Evolutionary conservation across 2,797 vertebrate genomes (phyloP).

Genomic region (Semotilus atromaculatus): DNA sequence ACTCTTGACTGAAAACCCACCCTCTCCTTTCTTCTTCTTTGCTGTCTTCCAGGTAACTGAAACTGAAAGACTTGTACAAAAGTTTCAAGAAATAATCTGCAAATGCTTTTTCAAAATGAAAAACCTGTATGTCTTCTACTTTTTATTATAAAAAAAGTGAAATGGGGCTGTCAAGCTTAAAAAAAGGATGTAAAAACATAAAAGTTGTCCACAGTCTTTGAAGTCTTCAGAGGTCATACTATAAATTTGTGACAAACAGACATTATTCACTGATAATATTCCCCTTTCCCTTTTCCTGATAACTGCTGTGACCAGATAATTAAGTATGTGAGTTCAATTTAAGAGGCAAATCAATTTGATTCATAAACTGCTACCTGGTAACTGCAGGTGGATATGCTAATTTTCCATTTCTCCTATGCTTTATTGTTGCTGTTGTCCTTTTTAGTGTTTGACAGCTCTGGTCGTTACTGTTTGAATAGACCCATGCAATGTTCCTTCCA

Average conservation of each 20-base stretch:
- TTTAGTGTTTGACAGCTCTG: not conserved
- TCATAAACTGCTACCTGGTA: not conserved
- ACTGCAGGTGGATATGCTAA: not conserved
- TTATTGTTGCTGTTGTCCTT: not conserved
- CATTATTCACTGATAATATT: not conserved
- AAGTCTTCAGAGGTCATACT: not conserved
- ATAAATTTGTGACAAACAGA: not conserved
- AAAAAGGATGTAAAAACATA: not conserved
- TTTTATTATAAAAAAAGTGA: not conserved
- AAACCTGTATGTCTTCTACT: not conserved
- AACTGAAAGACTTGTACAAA: conserved; percentile 23
- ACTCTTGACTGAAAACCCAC: conserved; percentile 13
- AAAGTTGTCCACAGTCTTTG: not conserved
- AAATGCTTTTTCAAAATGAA: no score
- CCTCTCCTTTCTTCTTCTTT: conserved; percentile 9
- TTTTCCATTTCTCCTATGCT: not conserved
- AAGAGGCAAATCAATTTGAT: not conserved
- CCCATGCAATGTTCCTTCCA: not conserved
- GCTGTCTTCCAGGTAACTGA: conserved; percentile 42
- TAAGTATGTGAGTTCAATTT: not conserved
- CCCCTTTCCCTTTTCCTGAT: not conserved
- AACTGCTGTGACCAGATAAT: not conserved
- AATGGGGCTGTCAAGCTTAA: not conserved
- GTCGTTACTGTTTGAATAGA: not conserved
- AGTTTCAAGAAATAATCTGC: not conserved